phyloP scores from a whole-genome alignment of 2,888 invertebrate species.

The Coenonympha glycerion region DNA sequence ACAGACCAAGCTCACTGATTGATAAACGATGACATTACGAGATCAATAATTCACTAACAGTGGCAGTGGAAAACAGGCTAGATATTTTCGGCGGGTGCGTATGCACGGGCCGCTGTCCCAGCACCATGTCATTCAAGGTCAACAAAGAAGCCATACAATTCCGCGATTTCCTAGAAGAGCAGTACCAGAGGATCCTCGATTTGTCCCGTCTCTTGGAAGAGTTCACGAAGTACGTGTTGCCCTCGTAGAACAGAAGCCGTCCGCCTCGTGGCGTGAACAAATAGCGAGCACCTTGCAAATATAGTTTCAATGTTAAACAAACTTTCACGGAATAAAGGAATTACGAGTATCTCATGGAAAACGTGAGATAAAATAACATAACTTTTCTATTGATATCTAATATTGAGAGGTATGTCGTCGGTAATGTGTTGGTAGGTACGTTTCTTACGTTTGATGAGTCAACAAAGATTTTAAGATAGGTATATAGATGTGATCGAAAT shows the following conservation, averaged over 20 bases:
- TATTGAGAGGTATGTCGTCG: not conserved
- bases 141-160: conserved; percentile 51
- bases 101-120: conserved; percentile 46
- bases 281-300: conserved; percentile 43
- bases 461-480: no score
- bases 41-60: conserved; percentile 20
- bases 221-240: conserved; percentile 56
- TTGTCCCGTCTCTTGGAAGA: conserved; percentile 43
- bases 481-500: no score
- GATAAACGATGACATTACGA: conserved; percentile 1
- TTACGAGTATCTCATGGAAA: not conserved
- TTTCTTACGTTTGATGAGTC: no score
- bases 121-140: conserved; percentile 44
- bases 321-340: not conserved
- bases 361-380: not conserved
- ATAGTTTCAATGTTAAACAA: conserved; percentile 27
- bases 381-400: not conserved
- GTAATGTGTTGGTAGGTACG: no score
- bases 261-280: conserved; percentile 48
- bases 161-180: conserved; percentile 52
- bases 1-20: not conserved
- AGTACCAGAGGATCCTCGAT: conserved; percentile 51
- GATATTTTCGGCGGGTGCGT: conserved; percentile 53
- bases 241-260: conserved; percentile 49
- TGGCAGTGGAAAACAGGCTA: conserved; percentile 28